A percentile compares a stretch with the other conserved stretches of the same genome.
phyloP scores from a whole-genome alignment of 2,113 vertebrate genomes.

The Rhabdornis inornatus region DNA sequence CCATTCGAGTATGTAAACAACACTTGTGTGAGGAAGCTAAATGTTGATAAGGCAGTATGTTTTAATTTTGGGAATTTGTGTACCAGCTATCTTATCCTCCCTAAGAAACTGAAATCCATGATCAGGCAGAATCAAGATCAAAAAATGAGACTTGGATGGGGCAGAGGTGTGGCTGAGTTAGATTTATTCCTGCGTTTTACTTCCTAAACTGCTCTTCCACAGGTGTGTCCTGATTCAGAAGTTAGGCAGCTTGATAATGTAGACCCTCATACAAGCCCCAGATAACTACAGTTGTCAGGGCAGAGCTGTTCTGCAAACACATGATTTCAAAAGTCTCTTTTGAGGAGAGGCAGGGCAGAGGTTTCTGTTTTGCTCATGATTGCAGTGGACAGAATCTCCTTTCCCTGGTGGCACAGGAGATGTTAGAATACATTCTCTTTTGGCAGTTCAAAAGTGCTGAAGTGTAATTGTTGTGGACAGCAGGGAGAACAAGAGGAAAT shows the following conservation, averaged over 20 bases:
- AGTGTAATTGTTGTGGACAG: background rate
- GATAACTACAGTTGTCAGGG: background rate
- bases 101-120: background rate
- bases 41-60: background rate
- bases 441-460: background rate
- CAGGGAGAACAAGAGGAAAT: background rate
- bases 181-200: background rate
- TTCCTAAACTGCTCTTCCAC: background rate
- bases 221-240: background rate
- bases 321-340: background rate
- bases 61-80: background rate
- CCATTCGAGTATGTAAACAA: background rate
- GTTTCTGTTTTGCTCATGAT: background rate
- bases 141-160: background rate
- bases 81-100: background rate
- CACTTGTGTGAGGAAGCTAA: background rate
- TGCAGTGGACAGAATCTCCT: background rate
- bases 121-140: background rate
- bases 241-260: background rate
- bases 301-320: background rate
- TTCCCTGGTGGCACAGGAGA: background rate
- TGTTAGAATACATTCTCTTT: background rate
- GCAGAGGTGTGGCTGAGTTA: background rate
- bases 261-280: background rate
- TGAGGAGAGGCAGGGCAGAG: fast-evolving